Percentiles rank a stretch among this genome's conserved stretches.
Conservation (phyloP, 2,113 vertebrate species). For the Ammodytes dubius region DNA sequence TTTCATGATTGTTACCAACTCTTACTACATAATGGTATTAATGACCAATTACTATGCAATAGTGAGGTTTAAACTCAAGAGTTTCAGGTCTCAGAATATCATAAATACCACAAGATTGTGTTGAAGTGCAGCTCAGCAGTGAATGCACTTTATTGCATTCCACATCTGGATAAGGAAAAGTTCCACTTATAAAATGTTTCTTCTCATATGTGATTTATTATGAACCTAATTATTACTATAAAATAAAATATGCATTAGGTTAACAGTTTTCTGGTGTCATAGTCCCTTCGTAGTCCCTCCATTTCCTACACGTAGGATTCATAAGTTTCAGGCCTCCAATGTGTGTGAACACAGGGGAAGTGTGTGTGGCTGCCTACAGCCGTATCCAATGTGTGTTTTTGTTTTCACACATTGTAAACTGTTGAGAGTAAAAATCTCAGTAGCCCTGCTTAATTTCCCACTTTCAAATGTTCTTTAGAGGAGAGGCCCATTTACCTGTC, state of each 20-base stretch:
- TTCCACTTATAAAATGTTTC: neutral
- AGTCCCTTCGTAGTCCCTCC: neutral
- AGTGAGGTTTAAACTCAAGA: too few species aligned
- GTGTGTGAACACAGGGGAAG: constrained; percentile 1
- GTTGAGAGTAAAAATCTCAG: constrained; percentile 49
- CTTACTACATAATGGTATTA: neutral
- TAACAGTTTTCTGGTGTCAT: neutral
- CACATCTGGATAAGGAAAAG: constrained; percentile 20
- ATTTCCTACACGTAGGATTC: neutral
- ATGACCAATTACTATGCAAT: neutral
- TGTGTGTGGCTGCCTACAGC: constrained; percentile 23
- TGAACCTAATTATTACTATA: neutral
- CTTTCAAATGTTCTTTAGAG: constrained; percentile 41
- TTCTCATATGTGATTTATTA: neutral
- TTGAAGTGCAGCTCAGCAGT: neutral
- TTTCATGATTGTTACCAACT: neutral
- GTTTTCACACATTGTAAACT: constrained; percentile 63
- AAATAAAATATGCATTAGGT: constrained; percentile 6
- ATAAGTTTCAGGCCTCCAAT: neutral
- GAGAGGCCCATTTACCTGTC: neutral
- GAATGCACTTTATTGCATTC: neutral
- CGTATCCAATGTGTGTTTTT: constrained; percentile 41
- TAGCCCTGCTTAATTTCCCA: constrained; percentile 48
- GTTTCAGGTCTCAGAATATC: neutral
- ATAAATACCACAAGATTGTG: neutral